Evolutionary conservation across 1,140 invertebrate genomes (phyloP), one percentile per base, ranked within the genome.

Genomic region (Drosophila seguyi): DNA sequence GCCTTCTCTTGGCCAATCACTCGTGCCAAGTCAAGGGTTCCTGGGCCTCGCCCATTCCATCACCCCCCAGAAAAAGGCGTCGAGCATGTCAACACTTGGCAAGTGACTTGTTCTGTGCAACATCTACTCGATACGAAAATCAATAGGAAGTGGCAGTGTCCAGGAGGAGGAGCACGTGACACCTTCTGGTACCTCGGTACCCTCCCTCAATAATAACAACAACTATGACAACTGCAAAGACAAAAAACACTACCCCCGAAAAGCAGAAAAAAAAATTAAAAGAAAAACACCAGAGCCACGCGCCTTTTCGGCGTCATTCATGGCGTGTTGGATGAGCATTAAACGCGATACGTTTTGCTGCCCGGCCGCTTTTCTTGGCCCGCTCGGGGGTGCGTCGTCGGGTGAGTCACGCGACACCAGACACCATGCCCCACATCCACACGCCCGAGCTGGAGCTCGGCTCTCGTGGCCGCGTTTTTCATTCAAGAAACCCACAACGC

Each of bases 301-400:
- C 86, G 86, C 67, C 86, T 82, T 79, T 90, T 85, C 65, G 86
- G 86, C 86, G 86, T 90, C 86, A 90, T 90, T 90, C 79, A 90
- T 90, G 81, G 67, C 86, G 81, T 90, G 86, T 73, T 79, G 72
- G 56, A 16, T 45, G 79, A 47, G 67, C 66, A 90, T 86, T 81
- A 90, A 67, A 72, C 77, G 72, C 61, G 61, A 61, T 87, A 63
- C 68, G 52, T 50, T 47, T 60, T 61, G 68, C 20, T 45, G 25
- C 20, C 47, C 38, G 25, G 31, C 53, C 52, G 45, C 48, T n/a
- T 39, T 60, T 71, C 63, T 60, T 55, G 36, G 58, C 47, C 44
- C 27, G 27, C 36, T 55, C 27, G 39, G 59, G 47, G 57, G 58
- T 73, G 56, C n/a, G n/a, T n/a, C 68, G 38, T 62, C 53, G 69